Evolutionary conservation across 2,888 invertebrate genomes (phyloP), one percentile per base, ranked within the genome.

Genomic region (Phaonia tiefii): DNA sequence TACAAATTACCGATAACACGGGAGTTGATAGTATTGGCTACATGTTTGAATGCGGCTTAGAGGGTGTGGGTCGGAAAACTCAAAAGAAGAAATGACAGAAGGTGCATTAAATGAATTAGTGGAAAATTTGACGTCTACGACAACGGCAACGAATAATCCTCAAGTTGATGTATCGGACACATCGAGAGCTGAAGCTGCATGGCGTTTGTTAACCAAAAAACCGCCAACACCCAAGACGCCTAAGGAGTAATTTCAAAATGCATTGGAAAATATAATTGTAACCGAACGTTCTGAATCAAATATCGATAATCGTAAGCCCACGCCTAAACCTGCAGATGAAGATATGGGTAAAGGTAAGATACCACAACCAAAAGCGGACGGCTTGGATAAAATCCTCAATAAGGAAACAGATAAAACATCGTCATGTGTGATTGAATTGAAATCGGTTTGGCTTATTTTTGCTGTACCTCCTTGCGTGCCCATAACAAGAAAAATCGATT

Each of bases 1-100:
- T 95, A 31, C 94, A 94, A 89, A 93, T 94, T 80, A 92, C 92
- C 0, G 91, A 91, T 83, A 90, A 88, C 65, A 87, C 88, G 1
- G 90, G 89, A 10, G 87, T 88, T 22, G 89, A 89, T 67, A 89
- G 88, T 76, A 89, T 97, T 75, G 98, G 98, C 20, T 98, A 96
- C 88, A 98, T 99, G 98, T 98, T 98, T 88, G 99, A 99, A 91
- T 97, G 97, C 88, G 98, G 99, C 0, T 91, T 98, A 42, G 98
- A 99, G 91, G 97, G 97, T 0, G 95, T 98, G 15, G 94, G 95
- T 93, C 93, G 0, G 94, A 94, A 82, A 92, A 92, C 83, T 91
- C 91, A 22, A 91, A 91, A 25, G 94, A 94, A 54, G 93, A 94
- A 56, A 81, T 89, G 13, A 88, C 88, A 3, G 89, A 89, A 78